These are phyloP conservation scores for Lasioglossum vierecki DNA, from an alignment of 2,888 invertebrate genomes.

Conservation along the genomic window DNA sequence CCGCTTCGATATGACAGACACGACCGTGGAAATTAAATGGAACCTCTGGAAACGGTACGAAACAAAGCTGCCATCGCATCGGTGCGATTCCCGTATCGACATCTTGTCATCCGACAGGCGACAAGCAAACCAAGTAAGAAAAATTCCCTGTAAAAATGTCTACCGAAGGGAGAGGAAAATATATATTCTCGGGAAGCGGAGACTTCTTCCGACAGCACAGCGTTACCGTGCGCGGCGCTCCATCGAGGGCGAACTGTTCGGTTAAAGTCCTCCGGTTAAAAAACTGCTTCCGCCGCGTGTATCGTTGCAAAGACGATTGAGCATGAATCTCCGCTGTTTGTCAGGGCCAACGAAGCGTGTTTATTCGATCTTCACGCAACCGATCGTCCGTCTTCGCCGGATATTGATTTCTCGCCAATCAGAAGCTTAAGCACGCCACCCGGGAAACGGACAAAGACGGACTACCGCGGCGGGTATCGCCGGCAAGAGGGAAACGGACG, in stretches of 20 bases:
- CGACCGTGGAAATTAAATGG: conserved; percentile 34
- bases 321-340: conserved; percentile 38
- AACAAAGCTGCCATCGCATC: conserved; percentile 8
- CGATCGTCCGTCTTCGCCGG: conserved; percentile 49
- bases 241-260: background rate
- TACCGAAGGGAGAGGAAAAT: background rate
- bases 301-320: conserved; percentile 4
- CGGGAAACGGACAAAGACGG: conserved; percentile 30
- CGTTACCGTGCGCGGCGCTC: background rate
- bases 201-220: background rate
- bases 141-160: background rate
- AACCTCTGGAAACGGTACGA: conserved; percentile 20
- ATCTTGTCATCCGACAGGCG: conserved; percentile 9
- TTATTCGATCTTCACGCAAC: conserved; percentile 55
- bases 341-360: conserved; percentile 48
- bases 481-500: conserved; percentile 33
- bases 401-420: conserved; percentile 69
- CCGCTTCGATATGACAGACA: conserved; percentile 29
- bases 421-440: conserved; percentile 53
- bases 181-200: background rate
- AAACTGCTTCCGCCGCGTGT: background rate
- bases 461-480: conserved; percentile 1
- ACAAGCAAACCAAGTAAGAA: background rate
- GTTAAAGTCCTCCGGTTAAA: background rate
- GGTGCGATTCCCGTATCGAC: conserved; percentile 12